Percentiles rank a stretch among this genome's conserved stretches.
These are phyloP conservation scores for Paracentrotus lividus DNA, from an alignment of 53 echinoderm and acorn worm genomes.

Conservation along the genomic window DNA sequence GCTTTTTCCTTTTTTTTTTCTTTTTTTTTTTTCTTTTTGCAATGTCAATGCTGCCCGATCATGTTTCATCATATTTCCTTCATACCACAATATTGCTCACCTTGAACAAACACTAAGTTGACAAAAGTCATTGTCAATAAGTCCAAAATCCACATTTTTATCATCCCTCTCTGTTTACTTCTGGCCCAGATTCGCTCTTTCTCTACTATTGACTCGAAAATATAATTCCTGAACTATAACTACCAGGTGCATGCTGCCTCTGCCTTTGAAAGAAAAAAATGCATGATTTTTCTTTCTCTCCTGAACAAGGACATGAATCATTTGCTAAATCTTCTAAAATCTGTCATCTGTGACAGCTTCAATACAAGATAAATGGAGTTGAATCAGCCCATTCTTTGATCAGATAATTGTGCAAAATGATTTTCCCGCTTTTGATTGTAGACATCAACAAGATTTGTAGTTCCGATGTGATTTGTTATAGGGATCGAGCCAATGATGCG, in stretches of 20 bases:
- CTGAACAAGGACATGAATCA: constrained; percentile 31
- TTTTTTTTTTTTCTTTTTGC: not conserved
- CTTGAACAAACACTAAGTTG: not conserved
- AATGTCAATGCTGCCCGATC: not conserved
- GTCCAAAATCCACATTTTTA: constrained; percentile 45
- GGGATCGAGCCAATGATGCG: constrained; percentile 19
- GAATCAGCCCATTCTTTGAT: not conserved
- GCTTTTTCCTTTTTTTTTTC: too few species aligned
- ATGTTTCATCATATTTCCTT: not conserved
- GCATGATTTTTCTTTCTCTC: not conserved
- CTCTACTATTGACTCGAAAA: not conserved
- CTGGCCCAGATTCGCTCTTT: constrained; percentile 25
- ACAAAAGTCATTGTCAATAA: constrained; percentile 33
- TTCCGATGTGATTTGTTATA: constrained; percentile 29
- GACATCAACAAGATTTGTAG: not conserved
- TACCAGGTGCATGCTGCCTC: constrained; percentile 34
- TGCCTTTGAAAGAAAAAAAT: constrained; percentile 1
- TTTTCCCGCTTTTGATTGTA: constrained; percentile 13
- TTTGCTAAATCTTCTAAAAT: constrained; percentile 28
- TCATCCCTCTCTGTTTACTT: constrained; percentile 18
- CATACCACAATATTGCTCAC: not conserved
- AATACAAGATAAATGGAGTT: constrained; percentile 21
- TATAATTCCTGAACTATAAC: not conserved
- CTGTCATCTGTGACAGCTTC: constrained; percentile 50
- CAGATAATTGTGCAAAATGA: not conserved